phyloP scores from a whole-genome alignment of 2,797 vertebrate genomes.

The Halcyon badia region DNA sequence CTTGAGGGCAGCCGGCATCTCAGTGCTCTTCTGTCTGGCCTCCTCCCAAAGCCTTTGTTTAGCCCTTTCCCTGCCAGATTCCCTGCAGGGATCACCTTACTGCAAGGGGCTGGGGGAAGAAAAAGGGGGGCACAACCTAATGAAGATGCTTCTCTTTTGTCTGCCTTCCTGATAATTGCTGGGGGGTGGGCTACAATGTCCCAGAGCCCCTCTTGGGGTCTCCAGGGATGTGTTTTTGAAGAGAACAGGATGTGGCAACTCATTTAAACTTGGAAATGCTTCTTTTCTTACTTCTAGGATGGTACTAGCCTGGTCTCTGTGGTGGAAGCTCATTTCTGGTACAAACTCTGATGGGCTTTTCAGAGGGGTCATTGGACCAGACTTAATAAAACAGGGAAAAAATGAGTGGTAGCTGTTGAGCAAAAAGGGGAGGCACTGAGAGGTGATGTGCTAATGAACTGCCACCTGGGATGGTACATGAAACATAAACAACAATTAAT shows the following conservation, averaged over 20 bases:
- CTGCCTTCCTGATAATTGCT: not conserved
- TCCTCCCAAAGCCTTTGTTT: conserved; percentile 55
- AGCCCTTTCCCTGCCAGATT: conserved; percentile 2
- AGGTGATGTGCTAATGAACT: not conserved
- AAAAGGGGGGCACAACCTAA: not conserved
- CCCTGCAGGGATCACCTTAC: not conserved
- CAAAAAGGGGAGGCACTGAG: not conserved
- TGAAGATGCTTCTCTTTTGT: conserved; percentile 5
- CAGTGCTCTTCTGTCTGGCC: not conserved
- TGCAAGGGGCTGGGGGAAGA: not conserved
- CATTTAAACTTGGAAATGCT: not conserved
- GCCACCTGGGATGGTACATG: not conserved
- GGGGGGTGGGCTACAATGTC: not conserved
- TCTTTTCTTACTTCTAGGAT: not conserved
- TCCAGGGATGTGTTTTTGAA: not conserved
- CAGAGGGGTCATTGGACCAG: not conserved
- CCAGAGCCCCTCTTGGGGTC: not conserved
- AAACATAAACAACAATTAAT: conserved; percentile 47
- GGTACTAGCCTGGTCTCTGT: not conserved
- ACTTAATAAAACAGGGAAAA: not conserved
- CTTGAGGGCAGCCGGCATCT: not conserved
- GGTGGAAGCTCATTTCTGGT: not conserved
- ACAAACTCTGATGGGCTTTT: not conserved
- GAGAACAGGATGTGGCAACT: not conserved
- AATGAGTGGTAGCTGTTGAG: not conserved